These are phyloP conservation scores for Criorhina ranunculi DNA, from an alignment of 2,888 invertebrate species.

Conservation along the genomic window DNA sequence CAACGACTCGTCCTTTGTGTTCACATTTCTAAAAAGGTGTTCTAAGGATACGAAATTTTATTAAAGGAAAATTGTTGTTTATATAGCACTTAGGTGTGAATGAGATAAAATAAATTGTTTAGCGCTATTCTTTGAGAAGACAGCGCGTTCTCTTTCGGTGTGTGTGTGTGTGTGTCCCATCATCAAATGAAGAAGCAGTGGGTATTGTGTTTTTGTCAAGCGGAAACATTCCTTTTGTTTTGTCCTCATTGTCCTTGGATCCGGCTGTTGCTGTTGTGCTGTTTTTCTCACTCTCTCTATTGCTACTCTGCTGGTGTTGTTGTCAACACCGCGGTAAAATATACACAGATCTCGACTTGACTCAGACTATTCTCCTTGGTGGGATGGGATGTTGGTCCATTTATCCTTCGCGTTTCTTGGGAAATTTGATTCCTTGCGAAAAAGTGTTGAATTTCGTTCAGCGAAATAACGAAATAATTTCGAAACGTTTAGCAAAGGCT, in stretches of 20 bases:
- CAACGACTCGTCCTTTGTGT: not conserved
- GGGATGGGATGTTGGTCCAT: constrained; percentile 38
- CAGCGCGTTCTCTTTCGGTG: not conserved
- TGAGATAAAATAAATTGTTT: constrained; percentile 74
- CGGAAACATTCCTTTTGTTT: constrained; percentile 76
- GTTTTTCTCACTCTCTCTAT: constrained; percentile 2
- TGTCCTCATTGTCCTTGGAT: constrained; percentile 73
- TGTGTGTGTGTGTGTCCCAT: constrained; percentile 33
- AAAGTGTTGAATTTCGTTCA: constrained; percentile 75
- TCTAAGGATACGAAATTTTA: constrained; percentile 65
- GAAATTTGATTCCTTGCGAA: constrained; percentile 67
- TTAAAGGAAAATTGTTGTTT: constrained; percentile 74
- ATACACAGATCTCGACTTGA: constrained; percentile 11
- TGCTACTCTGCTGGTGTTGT: constrained; percentile 32
- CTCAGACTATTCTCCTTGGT: not conserved
- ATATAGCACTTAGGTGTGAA: constrained; percentile 73
- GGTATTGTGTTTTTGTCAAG: constrained; percentile 74
- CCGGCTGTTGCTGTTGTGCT: constrained; percentile 40
- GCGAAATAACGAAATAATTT: constrained; percentile 69
- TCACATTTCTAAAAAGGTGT: constrained; percentile 35
- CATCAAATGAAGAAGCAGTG: constrained; percentile 39
- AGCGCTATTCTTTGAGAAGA: constrained; percentile 45
- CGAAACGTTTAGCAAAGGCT: constrained; percentile 48
- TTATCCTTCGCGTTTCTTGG: constrained; percentile 44
- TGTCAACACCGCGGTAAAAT: constrained; percentile 43